phyloP scores from a whole-genome alignment of 1,140 invertebrate species.

The Ips nitidus region DNA sequence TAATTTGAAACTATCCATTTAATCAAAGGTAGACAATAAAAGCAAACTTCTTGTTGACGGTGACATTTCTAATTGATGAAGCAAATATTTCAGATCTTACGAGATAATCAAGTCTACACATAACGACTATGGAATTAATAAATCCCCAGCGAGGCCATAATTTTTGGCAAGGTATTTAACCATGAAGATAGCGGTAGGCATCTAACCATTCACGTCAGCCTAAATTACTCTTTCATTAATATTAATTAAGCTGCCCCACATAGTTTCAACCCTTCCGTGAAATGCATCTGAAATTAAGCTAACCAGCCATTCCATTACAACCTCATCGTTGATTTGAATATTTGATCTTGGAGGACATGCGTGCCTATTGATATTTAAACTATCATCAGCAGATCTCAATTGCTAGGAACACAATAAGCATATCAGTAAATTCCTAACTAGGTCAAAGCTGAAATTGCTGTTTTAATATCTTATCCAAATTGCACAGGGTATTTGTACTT shows the following conservation, averaged over 20 bases:
- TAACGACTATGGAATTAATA: no score
- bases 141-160: not conserved
- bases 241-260: constrained; percentile 30
- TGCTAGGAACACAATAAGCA: no score
- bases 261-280: constrained; percentile 25
- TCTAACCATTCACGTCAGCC: constrained; percentile 18
- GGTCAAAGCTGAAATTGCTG: no score
- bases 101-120: no score
- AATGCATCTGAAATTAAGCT: constrained; percentile 25
- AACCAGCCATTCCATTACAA: constrained; percentile 20
- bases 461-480: no score
- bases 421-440: no score
- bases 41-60: no score
- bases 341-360: constrained; percentile 7
- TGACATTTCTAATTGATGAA: no score
- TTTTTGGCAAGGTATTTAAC: constrained; percentile 1
- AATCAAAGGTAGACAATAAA: no score
- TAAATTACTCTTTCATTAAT: constrained; percentile 28
- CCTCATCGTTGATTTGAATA: constrained; percentile 17
- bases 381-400: not conserved
- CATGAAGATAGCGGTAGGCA: not conserved
- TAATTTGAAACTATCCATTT: no score
- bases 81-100: no score
- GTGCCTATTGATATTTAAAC: constrained; percentile 9
- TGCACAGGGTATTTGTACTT: no score